Base-by-base conservation (phyloP, 1,140 invertebrate genomes). In the Drosophila repletoides region DNA sequence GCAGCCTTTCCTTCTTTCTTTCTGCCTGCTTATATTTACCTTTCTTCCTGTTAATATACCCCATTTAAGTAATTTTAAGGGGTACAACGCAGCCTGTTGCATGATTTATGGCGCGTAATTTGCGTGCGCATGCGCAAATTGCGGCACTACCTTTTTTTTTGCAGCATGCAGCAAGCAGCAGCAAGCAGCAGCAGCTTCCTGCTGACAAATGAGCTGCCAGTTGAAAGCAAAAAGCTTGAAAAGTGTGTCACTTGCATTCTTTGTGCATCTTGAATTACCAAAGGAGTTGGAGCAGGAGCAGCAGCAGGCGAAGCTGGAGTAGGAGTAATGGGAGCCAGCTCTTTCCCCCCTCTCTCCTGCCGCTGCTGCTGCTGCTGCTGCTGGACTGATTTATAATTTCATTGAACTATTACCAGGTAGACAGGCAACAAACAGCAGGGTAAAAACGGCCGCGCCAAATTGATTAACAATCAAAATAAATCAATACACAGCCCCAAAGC, bases 391-490 rank as follows among this genome's bases (percentile, higher is more conserved):
- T 83, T 83, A 83, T 83, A 83, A 83, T 83, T 75, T 86, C 80
- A 84, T 83, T 83, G 79, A 83, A 83, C 79, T 83, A 83, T 83
- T 83, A 83, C 56, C 61, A 43, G 63, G 36, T 34, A 36, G 72
- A 52, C 53, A 61, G 52, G 51, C 40, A 26, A 21, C 22, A 60
- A 40, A 21, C 26, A n/a, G 9, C 34, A 15, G 40, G 24, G 14
- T n/a, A 51, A 41, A 34, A 51, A 55, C 40, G 12, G 60, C n/a
- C 60, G 72, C 60, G 79, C 74, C 79, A 84, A 83, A 83, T 83
- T 83, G 79, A 83, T 83, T 83, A 83, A 83, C 79, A 83, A 83
- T 83, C 79, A 83, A 83, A 83, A 83, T 83, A 83, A 83, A 83
- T 83, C 79, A 83, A 83, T 83, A 75, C 70, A 71, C 65, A 71